Base-by-base conservation (phyloP, 1,140 invertebrate species). In the Drosophila pectinifera region DNA sequence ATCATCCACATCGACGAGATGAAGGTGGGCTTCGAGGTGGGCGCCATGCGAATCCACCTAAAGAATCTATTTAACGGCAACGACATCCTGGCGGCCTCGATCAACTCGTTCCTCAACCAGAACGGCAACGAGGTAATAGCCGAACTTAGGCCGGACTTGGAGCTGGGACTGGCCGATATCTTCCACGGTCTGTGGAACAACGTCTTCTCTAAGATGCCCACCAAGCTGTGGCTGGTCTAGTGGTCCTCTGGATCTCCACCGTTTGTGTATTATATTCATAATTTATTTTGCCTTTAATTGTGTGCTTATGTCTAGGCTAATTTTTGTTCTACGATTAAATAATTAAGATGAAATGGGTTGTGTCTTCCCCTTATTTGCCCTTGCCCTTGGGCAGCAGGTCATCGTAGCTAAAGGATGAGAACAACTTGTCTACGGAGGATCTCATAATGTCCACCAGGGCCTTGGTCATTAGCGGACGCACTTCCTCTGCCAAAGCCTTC, bases 41-140 rank as follows among this genome's bases (percentile, higher is more conserved):
- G 93, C 18, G 88, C 86, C 6, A 93, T 94, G 92, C 92, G 93
- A 22, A 93, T 94, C n/a, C 92, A 94, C 45, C 84, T 95, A 3
- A 92, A 92, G 39, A 94, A 94, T 81, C 90, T 94, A 1, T 94
- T 94, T 69, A 93, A 94, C 58, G 93, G 93, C 22, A 94, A 94
- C 72, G 93, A 93, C 72, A 93, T 94, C 54, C 78, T 94, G 54
- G 93, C 84, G 4, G 77, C 91, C 7, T 92, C 92, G 1, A 92
- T 92, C 10, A 91, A 92, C 45, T 63, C 78, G 69, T 97, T 97
- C 89, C 92, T 97, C 13, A 97, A 97, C 93, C 96, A 96, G 83
- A 97, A 97, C 80, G 94, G 96, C 0, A 95, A 96, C 24, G 96
- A 97, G 86, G 96, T 97, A 41, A 96, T 97, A 45, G 94, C 95